These are phyloP conservation scores for Molossus alvarezi DNA, from an alignment of 2,797 vertebrate genomes.

Conservation along the genomic window DNA sequence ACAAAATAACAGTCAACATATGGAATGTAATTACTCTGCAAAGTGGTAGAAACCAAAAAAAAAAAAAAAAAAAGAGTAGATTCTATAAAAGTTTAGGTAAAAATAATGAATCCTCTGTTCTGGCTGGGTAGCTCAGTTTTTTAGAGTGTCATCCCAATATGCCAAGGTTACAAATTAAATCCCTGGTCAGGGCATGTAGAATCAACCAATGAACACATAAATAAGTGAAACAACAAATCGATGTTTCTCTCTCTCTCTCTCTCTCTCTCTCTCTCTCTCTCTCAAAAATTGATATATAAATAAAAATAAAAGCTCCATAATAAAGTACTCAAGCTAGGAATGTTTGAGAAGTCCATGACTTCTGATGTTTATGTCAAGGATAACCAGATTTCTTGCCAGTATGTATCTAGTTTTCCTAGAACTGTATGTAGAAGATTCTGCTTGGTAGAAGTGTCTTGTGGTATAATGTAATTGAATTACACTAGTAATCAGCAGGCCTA, in stretches of 20 bases:
- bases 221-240: background rate
- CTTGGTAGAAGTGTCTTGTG: background rate
- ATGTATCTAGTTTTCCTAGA: constrained; percentile 5
- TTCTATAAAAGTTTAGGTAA: background rate
- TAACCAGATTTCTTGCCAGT: background rate
- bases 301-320: constrained; percentile 16
- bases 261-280: background rate
- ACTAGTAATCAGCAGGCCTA: background rate
- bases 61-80: background rate
- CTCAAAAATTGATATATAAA: too few relatives aligned
- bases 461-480: background rate
- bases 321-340: background rate
- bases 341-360: background rate
- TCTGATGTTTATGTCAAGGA: background rate
- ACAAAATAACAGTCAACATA: background rate
- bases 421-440: background rate
- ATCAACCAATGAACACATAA: background rate
- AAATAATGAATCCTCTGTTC: too few relatives aligned
- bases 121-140: background rate
- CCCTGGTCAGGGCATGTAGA: background rate
- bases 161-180: background rate
- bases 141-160: background rate
- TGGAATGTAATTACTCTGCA: background rate
- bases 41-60: background rate
- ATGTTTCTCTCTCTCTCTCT: background rate